Conservation (phyloP, 92 coral and sea anemone genomes). For the Actinernus sp. region DNA sequence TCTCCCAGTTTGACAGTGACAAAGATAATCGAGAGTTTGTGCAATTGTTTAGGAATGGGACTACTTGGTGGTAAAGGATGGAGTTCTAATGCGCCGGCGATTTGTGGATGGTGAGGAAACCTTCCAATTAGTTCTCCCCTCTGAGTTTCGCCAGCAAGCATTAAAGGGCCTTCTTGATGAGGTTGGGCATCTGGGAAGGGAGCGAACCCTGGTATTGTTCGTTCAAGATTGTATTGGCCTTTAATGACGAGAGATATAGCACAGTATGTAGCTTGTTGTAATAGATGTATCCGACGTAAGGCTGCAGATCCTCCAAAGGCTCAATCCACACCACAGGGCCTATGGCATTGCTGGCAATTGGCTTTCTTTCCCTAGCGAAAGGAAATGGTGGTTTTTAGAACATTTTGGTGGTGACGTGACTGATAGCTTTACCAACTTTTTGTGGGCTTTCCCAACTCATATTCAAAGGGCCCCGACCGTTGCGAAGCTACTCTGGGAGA, state of each 20-base stretch:
- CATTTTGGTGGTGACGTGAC: constrained; percentile 49
- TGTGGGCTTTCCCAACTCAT: constrained; percentile 51
- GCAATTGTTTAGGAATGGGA: no score
- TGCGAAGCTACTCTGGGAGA: constrained; percentile 41
- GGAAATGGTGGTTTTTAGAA: constrained; percentile 33
- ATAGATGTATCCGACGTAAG: constrained; percentile 60
- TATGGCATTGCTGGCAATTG: constrained; percentile 30
- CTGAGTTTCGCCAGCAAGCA: not conserved
- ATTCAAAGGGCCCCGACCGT: constrained; percentile 50
- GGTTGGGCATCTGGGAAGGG: no score
- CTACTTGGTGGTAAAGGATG: no score
- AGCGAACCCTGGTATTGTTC: constrained; percentile 43
- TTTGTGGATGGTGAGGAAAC: not conserved
- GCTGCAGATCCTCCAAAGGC: constrained; percentile 63
- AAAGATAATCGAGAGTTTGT: no score
- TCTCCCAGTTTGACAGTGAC: no score
- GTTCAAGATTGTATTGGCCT: constrained; percentile 55
- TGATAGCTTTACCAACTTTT: constrained; percentile 40
- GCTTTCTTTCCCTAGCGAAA: constrained; percentile 44
- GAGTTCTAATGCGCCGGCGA: no score
- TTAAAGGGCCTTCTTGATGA: constrained; percentile 18
- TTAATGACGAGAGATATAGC: constrained; percentile 35
- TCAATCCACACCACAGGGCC: constrained; percentile 22
- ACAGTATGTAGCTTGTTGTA: constrained; percentile 30
- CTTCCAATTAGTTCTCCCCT: not conserved